Conservation (phyloP, 2,888 invertebrate species). For the Pammene fasciana region DNA sequence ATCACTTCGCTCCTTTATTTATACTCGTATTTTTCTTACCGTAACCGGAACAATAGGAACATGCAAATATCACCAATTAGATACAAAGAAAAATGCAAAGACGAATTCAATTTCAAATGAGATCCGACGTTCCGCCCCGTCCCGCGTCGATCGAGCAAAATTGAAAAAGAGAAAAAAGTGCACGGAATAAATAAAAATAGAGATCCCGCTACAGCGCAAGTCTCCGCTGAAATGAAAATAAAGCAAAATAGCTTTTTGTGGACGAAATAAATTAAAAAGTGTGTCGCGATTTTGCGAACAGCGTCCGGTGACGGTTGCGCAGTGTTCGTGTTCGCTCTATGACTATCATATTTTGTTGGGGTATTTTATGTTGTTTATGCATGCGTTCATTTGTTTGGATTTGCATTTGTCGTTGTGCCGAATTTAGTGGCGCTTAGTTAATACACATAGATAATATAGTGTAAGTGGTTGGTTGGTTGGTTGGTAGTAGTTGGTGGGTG, state of each 20-base stretch:
- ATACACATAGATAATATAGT: no score
- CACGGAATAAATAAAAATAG: conserved; percentile 82
- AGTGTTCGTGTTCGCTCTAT: conserved; percentile 52
- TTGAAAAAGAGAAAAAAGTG: conserved; percentile 74
- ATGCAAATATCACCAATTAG: conserved; percentile 80
- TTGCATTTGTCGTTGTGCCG: conserved; percentile 14
- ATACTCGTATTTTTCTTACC: conserved; percentile 53
- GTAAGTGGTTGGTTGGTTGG: no score
- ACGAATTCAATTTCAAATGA: conserved; percentile 81
- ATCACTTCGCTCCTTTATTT: conserved; percentile 52
- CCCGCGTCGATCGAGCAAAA: conserved; percentile 79
- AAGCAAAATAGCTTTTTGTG: conserved; percentile 81
- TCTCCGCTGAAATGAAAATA: conserved; percentile 83
- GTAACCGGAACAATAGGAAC: conserved; percentile 69
- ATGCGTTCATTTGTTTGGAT: conserved; percentile 31
- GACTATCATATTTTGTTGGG: conserved; percentile 59
- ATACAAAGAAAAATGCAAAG: conserved; percentile 75
- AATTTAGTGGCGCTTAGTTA: conserved; percentile 14
- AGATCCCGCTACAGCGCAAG: conserved; percentile 82
- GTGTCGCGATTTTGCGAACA: conserved; percentile 77
- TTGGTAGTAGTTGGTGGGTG: no score
- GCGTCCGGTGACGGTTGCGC: conserved; percentile 54
- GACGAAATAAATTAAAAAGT: conserved; percentile 83
- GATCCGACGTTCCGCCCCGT: conserved; percentile 77
- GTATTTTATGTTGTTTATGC: conserved; percentile 42